Percentiles rank a stretch among this genome's conserved stretches.
phyloP scores from a whole-genome alignment of 1,140 invertebrate species.

The Triops cancriformis region DNA sequence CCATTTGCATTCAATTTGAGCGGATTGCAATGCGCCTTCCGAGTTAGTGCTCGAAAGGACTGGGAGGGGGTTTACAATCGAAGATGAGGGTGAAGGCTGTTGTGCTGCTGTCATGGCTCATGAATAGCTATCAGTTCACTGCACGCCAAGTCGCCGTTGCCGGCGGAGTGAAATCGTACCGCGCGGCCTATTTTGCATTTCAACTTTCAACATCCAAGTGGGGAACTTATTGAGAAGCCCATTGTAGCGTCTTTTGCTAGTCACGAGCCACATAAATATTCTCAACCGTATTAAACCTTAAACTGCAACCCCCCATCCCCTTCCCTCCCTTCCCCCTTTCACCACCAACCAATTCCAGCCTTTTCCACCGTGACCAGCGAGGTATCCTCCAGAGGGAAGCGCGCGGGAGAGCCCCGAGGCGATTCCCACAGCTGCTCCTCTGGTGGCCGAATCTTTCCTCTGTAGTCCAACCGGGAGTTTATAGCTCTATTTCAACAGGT shows the following conservation, averaged over 20 bases:
- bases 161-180: neutral
- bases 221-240: neutral
- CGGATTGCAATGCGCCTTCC: neutral
- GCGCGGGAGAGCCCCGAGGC: no score
- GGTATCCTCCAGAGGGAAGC: no score
- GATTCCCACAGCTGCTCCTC: no score
- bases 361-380: no score
- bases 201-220: neutral
- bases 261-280: neutral
- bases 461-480: neutral
- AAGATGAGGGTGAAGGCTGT: conserved; percentile 6
- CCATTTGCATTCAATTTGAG: conserved; percentile 14
- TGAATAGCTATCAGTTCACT: neutral
- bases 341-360: no score
- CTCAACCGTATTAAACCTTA: neutral
- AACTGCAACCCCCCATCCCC: neutral
- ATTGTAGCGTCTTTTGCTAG: conserved; percentile 1
- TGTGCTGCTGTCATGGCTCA: conserved; percentile 8
- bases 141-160: neutral
- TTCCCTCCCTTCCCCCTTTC: neutral
- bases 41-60: neutral
- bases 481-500: neutral
- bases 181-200: neutral
- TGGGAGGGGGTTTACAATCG: neutral
- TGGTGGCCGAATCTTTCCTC: no score